Percentiles rank a stretch among this genome's conserved stretches.
Conservation (phyloP, 1,140 invertebrate genomes). For the Nylanderia fulva region DNA sequence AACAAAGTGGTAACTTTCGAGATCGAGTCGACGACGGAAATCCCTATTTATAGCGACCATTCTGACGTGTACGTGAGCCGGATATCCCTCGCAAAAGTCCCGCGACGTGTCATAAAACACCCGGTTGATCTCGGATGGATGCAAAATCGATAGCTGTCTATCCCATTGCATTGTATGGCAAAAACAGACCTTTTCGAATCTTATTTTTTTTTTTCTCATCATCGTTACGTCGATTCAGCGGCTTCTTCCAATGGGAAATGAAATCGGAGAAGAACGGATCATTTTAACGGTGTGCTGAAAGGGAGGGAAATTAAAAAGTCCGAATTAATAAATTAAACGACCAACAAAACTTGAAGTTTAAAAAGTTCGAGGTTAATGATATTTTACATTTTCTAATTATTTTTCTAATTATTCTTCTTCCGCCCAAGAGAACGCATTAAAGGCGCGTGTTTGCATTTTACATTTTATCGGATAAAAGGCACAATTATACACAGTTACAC, state of each 20-base stretch:
- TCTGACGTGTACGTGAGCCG: conserved; percentile 66
- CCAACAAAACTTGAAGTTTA: not conserved
- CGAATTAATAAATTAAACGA: not conserved
- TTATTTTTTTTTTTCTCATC: not conserved
- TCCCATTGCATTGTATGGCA: conserved; percentile 11
- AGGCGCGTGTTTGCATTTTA: not conserved
- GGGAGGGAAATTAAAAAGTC: not conserved
- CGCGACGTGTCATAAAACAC: conserved; percentile 63
- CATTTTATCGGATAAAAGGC: not conserved
- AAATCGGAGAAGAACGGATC: not conserved
- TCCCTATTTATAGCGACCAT: conserved; percentile 78
- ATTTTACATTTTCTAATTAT: not conserved
- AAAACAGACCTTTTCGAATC: not conserved
- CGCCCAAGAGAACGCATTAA: not conserved
- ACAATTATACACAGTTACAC: not conserved
- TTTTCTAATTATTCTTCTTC: not conserved
- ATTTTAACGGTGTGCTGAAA: not conserved
- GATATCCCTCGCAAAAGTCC: conserved; percentile 57
- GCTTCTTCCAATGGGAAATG: not conserved
- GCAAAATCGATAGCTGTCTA: conserved; percentile 60
- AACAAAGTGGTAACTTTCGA: conserved; percentile 43
- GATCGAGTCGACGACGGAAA: conserved; percentile 61
- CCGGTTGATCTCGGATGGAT: conserved; percentile 62
- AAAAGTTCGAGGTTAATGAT: not conserved
- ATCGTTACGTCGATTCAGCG: not conserved